phyloP scores from a whole-genome alignment of 2,113 vertebrate genomes.

The Microcebus ravelobensis region DNA sequence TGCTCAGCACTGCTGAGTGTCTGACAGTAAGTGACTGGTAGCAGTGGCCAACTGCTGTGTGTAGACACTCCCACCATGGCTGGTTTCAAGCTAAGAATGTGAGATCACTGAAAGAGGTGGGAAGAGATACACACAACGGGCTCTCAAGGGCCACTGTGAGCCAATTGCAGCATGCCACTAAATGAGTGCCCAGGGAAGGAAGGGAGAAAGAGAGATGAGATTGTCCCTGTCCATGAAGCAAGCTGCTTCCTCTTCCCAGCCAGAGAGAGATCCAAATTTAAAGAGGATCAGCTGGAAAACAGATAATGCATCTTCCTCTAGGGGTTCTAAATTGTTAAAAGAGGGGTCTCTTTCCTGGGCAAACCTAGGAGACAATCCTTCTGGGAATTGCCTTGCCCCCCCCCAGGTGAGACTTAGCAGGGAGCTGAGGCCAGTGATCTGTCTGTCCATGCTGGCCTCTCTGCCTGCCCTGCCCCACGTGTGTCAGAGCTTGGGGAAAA shows the following conservation, averaged over 20 bases:
- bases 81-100: not conserved
- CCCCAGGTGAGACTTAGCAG: not conserved
- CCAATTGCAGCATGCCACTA: not conserved
- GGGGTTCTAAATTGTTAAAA: not conserved
- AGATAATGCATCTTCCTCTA: not conserved
- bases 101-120: not conserved
- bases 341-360: not conserved
- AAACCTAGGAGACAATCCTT: not conserved
- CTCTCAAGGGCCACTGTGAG: not conserved
- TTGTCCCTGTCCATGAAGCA: not conserved
- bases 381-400: not conserved
- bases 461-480: not conserved
- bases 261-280: not conserved
- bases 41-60: not conserved
- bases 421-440: not conserved
- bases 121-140: not conserved
- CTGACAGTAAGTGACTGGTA: not conserved
- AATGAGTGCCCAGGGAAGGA: not conserved
- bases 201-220: not conserved
- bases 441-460: not conserved
- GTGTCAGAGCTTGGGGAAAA: not conserved
- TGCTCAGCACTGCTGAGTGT: not conserved
- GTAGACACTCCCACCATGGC: not conserved
- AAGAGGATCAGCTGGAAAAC: not conserved
- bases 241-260: not conserved